Conservation (phyloP, 1,140 invertebrate genomes). For the Panulirus ornatus region DNA sequence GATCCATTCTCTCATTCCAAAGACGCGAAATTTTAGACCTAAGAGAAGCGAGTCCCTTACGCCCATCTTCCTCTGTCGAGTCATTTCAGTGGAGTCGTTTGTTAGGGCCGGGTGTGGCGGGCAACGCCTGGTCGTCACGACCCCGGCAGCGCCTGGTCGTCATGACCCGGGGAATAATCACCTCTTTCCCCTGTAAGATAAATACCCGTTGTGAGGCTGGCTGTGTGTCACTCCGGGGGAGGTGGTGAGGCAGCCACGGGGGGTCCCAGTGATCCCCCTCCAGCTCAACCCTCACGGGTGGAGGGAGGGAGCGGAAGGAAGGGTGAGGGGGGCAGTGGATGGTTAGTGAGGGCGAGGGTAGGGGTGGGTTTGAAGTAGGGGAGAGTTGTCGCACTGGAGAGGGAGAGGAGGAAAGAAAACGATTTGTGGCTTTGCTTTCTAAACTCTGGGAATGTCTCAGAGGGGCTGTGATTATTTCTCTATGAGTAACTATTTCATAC, state of each 20-base stretch:
- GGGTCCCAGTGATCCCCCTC: not conserved
- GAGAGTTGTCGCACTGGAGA: not conserved
- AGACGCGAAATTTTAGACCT: not conserved
- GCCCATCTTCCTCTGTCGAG: not conserved
- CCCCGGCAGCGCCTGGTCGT: constrained; percentile 28
- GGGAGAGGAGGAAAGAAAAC: not conserved
- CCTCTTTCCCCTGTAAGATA: constrained; percentile 61
- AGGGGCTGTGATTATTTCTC: too few relatives aligned
- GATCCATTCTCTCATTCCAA: not conserved
- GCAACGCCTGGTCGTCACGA: constrained; percentile 27
- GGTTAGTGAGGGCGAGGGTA: not conserved
- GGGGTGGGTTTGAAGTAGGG: not conserved
- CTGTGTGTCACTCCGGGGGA: constrained; percentile 54
- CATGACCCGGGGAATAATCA: constrained; percentile 43
- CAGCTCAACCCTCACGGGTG: not conserved
- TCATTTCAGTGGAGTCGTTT: constrained; percentile 56
- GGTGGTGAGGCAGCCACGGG: constrained; percentile 28
- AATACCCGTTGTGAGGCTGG: constrained; percentile 38
- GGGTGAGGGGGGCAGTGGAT: not conserved
- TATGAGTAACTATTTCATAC: too few relatives aligned
- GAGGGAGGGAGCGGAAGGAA: constrained; percentile 23
- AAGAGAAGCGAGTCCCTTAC: not conserved
- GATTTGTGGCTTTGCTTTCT: too few relatives aligned
- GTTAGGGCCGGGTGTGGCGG: constrained; percentile 44
- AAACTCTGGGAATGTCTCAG: too few relatives aligned